Evolutionary conservation across 2,888 invertebrate species (phyloP), one percentile per base, ranked within the genome.

Genomic region (Girardia tigrina): DNA sequence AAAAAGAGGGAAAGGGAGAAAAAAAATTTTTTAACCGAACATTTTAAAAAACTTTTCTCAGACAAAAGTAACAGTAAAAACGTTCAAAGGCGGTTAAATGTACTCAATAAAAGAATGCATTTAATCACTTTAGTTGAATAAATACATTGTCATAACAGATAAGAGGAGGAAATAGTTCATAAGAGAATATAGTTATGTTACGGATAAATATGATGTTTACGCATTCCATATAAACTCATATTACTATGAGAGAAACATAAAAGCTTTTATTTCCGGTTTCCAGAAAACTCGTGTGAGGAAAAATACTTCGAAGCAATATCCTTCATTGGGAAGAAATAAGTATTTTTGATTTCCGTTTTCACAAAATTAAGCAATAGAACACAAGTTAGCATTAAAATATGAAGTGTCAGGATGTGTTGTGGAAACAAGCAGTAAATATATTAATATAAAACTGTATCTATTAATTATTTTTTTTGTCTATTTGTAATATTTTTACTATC

Each of bases 311-410:
- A 12, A 56, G 56, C 56, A 56, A 56, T 56, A 56, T 56, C 56
- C 56, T 56, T 56, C n/a, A 56, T 56, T 56, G 56, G n/a, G n/a
- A 56, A 56, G 56, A 56, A 56, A 56, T 56, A 56, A 56, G 56
- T 56, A 56, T 56, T 56, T 56, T 56, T 23, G 23, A 56, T 56
- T 56, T 56, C 56, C 56, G 4, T 16, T n/a, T 56, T 56, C 56
- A 12, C 56, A 23, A 56, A 56, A 56, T 56, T 56, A 56, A 23
- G 56, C 56, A 23, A 56, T 56, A 56, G 56, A 8, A 23, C n/a
- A 16, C 56, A 23, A 56, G n/a, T 12, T 56, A n/a, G 23, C 8
- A 56, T 56, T 56, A 36, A 36, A 36, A 8, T 36, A 8, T 36
- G 16, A 36, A 36, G 36, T 36, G 4, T 56, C 56, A 56, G 56